phyloP scores from a whole-genome alignment of 2,113 vertebrate species.

The Pica pica region DNA sequence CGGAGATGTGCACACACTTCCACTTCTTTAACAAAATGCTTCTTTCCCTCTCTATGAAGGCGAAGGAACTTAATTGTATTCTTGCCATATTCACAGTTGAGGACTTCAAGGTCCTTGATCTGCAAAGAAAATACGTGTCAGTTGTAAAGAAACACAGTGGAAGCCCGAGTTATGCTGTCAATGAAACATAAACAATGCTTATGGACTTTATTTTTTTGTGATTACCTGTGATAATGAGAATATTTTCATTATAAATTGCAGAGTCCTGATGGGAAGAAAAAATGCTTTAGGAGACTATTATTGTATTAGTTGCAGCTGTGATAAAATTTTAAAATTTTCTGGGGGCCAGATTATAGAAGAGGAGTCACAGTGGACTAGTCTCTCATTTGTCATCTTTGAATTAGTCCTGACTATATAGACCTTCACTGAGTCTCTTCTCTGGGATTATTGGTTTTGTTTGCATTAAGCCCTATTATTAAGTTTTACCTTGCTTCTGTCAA shows the following conservation, averaged over 20 bases:
- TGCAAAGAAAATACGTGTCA: neutral
- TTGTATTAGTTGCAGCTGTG: neutral
- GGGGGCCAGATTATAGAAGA: neutral
- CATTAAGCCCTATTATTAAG: neutral
- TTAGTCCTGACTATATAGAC: neutral
- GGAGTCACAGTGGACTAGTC: neutral
- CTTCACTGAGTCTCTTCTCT: neutral
- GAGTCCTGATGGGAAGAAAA: neutral
- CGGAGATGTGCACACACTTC: constrained; percentile 84
- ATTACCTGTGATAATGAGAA: neutral
- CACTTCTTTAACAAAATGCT: constrained; percentile 84
- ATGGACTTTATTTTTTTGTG: neutral
- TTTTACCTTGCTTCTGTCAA: neutral
- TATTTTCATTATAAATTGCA: neutral
- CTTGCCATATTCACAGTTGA: constrained; percentile 90
- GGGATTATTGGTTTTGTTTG: neutral
- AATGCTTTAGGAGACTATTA: neutral
- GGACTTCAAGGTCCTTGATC: constrained; percentile 83
- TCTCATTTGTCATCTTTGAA: neutral
- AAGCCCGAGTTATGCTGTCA: neutral
- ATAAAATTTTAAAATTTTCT: neutral
- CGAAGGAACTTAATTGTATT: constrained; percentile 86
- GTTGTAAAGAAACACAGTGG: neutral
- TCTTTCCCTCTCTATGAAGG: constrained; percentile 77
- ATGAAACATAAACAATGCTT: neutral